Base-by-base conservation (phyloP, 1,140 invertebrate species). In the Heterodera carotae region DNA sequence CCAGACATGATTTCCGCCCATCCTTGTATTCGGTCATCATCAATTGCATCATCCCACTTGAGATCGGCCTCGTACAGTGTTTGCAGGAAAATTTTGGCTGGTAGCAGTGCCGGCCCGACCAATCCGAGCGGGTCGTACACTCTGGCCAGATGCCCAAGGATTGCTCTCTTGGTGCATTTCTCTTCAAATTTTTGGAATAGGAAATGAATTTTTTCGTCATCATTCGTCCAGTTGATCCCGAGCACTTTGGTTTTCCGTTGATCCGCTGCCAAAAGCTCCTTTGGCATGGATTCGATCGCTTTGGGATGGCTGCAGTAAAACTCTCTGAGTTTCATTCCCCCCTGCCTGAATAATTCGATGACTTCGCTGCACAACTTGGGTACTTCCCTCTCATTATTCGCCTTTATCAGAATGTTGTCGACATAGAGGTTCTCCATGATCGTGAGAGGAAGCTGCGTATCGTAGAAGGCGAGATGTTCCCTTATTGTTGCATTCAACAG, bases 241-340 rank as follows among this genome's bases (percentile, higher is more conserved):
- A 64, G 27, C 25, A 70, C 27, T 36, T 70, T 70, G 4, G 69
- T 70, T 10, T 70, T 27, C 25, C 25, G 10, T 70, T 27, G 31
- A 64, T 33, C 12, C 15, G 69, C 8, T 4, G 56, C 56, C 31
- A 64, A 33, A 33, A 4, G n/a, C 10, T 70, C 69, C 69, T 36
- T 33, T 70, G 69, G 69, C n/a, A 33, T 27, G 4, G 4, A 5
- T 53, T 53, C 31, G 5, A 33, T 4, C 69, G 69, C 31, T 10
- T 36, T 33, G 4, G 25, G 69, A 25, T 25, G 69, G 31, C 25
- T 75, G 25, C 76, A 76, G 29, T 29, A n/a, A 36, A 75, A 79
- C 18, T 82, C 80, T 43, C 79, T 62, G 22, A 79, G 80, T 15
- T 81, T 81, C 78, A 79, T 79, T 76, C 53, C 56, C 15, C 43